Evolutionary conservation across 2,888 invertebrate species (phyloP).

Genomic region (Rhodophaea formosa): DNA sequence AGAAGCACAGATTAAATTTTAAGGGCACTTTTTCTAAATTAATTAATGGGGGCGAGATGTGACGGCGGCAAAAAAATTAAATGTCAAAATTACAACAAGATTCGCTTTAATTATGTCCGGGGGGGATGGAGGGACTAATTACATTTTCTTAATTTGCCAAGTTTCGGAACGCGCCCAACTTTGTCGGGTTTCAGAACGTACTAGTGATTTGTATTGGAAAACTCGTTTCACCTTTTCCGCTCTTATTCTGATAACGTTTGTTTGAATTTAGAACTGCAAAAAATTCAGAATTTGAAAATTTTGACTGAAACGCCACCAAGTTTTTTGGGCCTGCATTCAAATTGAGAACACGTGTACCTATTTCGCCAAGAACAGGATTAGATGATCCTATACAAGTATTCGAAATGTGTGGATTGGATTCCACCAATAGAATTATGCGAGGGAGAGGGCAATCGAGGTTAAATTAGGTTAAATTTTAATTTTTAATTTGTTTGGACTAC

Average conservation of each 20-base stretch:
- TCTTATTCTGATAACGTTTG: conserved; percentile 4
- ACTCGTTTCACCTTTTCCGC: conserved; percentile 27
- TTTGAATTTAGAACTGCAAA: not conserved
- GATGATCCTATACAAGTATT: too few relatives aligned
- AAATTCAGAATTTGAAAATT: not conserved
- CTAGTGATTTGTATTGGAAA: conserved; percentile 38
- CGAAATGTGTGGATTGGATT: too few relatives aligned
- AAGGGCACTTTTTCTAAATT: conserved; percentile 73
- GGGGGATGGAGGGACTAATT: conserved; percentile 61
- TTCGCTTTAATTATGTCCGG: conserved; percentile 76
- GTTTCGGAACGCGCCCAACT: conserved; percentile 47
- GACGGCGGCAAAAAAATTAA: conserved; percentile 73
- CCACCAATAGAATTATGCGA: too few relatives aligned
- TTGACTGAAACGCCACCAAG: not conserved
- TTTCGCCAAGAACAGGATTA: too few relatives aligned
- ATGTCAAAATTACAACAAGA: conserved; percentile 80
- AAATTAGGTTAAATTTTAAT: too few relatives aligned
- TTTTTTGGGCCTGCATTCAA: too few relatives aligned
- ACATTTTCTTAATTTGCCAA: conserved; percentile 80
- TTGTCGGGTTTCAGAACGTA: conserved; percentile 39
- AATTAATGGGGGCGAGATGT: conserved; percentile 70
- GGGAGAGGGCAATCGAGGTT: too few relatives aligned
- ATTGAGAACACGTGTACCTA: too few relatives aligned
- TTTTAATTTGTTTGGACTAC: too few relatives aligned
- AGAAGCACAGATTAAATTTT: conserved; percentile 73